Percentiles rank a stretch among this genome's conserved stretches.
Conservation (phyloP, 92 coral and sea anemone species). For the Galaxea fascicularis region DNA sequence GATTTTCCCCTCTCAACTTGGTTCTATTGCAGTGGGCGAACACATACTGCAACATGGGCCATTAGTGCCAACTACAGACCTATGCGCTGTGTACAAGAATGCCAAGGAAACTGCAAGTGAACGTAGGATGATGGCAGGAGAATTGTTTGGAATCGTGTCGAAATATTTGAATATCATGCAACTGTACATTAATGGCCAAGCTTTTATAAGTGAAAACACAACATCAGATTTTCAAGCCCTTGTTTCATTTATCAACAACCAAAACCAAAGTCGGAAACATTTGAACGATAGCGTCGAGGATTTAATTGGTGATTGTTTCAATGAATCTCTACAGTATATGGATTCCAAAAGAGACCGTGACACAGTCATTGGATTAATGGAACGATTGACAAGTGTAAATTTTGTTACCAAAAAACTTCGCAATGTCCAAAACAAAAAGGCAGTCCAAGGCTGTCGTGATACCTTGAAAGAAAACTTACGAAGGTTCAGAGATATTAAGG, state of each 20-base stretch:
- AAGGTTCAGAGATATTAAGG: constrained; percentile 20
- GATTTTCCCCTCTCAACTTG: constrained; percentile 22
- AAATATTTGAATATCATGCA: constrained; percentile 61
- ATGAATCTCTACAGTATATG: constrained; percentile 41
- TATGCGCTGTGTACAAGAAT: constrained; percentile 42
- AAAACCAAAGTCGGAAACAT: constrained; percentile 36
- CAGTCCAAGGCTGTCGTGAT: constrained; percentile 41
- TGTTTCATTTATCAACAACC: constrained; percentile 44
- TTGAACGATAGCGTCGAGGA: constrained; percentile 50
- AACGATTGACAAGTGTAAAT: constrained; percentile 47
- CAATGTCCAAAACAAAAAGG: constrained; percentile 44
- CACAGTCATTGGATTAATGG: constrained; percentile 41
- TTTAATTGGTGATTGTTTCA: constrained; percentile 55
- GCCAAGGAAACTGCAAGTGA: constrained; percentile 40
- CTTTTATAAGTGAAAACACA: constrained; percentile 63
- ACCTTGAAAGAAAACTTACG: constrained; percentile 28
- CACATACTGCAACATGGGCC: constrained; percentile 58
- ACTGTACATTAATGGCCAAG: constrained; percentile 52
- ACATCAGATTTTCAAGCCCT: constrained; percentile 48
- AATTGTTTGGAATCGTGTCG: constrained; percentile 49
- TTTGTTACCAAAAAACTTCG: constrained; percentile 36
- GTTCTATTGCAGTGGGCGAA: constrained; percentile 43
- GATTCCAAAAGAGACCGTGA: constrained; percentile 66
- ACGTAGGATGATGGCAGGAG: constrained; percentile 60
- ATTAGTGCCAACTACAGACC: constrained; percentile 57